phyloP scores from a whole-genome alignment of 2,797 vertebrate species.

The Acanthurus lineatus region DNA sequence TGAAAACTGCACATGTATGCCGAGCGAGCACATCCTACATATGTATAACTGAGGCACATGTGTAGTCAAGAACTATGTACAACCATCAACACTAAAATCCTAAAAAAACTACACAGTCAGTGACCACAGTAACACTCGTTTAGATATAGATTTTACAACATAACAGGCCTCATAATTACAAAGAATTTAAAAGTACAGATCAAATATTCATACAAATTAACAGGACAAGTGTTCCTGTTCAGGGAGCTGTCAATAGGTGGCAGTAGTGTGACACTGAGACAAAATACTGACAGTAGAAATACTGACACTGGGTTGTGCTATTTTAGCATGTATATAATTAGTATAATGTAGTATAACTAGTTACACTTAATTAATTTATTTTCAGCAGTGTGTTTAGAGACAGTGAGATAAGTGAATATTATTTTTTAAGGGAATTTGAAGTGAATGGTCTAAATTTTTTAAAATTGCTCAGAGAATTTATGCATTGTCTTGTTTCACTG shows the following conservation, averaged over 20 bases:
- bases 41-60: conserved; percentile 76
- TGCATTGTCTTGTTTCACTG: not conserved
- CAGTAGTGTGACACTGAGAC: conserved; percentile 56
- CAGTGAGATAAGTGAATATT: conserved; percentile 2
- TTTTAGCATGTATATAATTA: not conserved
- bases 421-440: not conserved
- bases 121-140: conserved; percentile 66
- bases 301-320: conserved; percentile 46
- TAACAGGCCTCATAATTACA: conserved; percentile 56
- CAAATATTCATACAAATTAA: conserved; percentile 40
- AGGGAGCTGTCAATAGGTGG: conserved; percentile 60
- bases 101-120: conserved; percentile 60
- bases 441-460: conserved; percentile 11
- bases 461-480: conserved; percentile 11
- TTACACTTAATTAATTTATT: conserved; percentile 36
- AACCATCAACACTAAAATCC: conserved; percentile 60
- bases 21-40: conserved; percentile 56
- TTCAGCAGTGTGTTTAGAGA: conserved; percentile 32
- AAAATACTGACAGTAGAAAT: conserved; percentile 56
- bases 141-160: conserved; percentile 61
- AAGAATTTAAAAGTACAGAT: conserved; percentile 46
- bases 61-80: conserved; percentile 67
- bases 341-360: no score
- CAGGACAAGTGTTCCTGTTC: conserved; percentile 32
- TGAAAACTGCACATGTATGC: conserved; percentile 53